These are phyloP conservation scores for Oophaga sylvatica DNA, from an alignment of 2,797 vertebrate genomes.

Conservation along the genomic window DNA sequence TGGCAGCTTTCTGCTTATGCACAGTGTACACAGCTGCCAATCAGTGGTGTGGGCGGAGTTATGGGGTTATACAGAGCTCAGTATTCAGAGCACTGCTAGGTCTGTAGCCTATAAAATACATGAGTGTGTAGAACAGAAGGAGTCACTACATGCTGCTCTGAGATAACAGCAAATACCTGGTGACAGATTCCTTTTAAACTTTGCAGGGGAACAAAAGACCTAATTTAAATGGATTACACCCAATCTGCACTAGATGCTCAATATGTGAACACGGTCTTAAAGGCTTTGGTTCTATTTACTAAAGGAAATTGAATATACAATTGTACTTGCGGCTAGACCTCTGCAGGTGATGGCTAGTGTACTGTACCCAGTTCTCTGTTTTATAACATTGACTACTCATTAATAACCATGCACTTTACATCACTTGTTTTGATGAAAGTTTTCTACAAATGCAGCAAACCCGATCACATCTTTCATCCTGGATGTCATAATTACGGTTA, in stretches of 20 bases:
- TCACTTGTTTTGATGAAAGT: not conserved
- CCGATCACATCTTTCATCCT: not conserved
- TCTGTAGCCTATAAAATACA: no score
- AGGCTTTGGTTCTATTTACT: not conserved
- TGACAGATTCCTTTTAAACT: no score
- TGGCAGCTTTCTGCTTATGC: no score
- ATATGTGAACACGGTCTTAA: not conserved
- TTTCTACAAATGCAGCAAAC: not conserved
- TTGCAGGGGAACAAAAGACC: no score
- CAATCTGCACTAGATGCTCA: not conserved
- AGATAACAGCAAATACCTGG: no score
- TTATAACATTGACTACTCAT: not conserved
- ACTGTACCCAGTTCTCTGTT: not conserved
- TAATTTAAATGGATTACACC: not conserved
- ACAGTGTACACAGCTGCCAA: no score
- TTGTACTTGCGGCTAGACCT: not conserved
- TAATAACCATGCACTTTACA: constrained; percentile 13
- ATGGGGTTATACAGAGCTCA: no score
- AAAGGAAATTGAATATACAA: not conserved
- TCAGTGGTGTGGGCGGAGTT: no score
- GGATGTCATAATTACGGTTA: not conserved
- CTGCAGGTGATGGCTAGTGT: not conserved
- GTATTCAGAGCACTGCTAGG: no score
- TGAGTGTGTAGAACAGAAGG: no score
- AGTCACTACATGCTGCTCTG: no score